phyloP scores from a whole-genome alignment of 1,140 invertebrate genomes.

The Ooceraea biroi region DNA sequence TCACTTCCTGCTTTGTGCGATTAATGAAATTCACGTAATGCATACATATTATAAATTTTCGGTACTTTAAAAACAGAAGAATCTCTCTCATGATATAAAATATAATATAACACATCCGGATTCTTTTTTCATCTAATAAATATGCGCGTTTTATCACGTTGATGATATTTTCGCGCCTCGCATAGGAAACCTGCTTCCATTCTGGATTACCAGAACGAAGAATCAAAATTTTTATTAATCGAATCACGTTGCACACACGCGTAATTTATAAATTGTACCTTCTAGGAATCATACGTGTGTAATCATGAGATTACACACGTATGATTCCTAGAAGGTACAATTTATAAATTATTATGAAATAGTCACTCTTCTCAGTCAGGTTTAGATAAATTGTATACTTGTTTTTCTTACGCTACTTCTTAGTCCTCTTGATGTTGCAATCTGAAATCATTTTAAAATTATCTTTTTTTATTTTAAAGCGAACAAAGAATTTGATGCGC shows the following conservation, averaged over 20 bases:
- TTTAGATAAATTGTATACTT: not conserved
- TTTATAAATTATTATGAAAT: constrained; percentile 24
- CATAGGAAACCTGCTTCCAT: not conserved
- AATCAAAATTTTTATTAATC: constrained; percentile 14
- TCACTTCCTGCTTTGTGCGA: not conserved
- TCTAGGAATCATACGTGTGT: not conserved
- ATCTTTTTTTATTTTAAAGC: not conserved
- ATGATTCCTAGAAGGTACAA: not conserved
- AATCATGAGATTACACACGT: no score
- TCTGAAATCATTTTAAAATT: not conserved
- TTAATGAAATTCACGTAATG: no score
- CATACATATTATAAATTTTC: no score
- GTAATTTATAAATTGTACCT: not conserved
- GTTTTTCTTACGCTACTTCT: not conserved
- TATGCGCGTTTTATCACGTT: not conserved
- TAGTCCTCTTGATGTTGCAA: not conserved
- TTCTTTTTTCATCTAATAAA: no score
- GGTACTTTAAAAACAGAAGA: no score
- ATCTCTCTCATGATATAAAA: no score
- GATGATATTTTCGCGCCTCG: not conserved
- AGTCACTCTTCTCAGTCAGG: no score
- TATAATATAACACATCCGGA: no score
- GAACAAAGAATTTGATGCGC: not conserved
- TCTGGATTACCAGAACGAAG: not conserved
- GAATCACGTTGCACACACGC: constrained; percentile 9